A percentile compares a stretch with the other conserved stretches of the same genome.
These are phyloP conservation scores for Chloropsis cyanopogon DNA, from an alignment of 2,113 vertebrate species.

Conservation along the genomic window DNA sequence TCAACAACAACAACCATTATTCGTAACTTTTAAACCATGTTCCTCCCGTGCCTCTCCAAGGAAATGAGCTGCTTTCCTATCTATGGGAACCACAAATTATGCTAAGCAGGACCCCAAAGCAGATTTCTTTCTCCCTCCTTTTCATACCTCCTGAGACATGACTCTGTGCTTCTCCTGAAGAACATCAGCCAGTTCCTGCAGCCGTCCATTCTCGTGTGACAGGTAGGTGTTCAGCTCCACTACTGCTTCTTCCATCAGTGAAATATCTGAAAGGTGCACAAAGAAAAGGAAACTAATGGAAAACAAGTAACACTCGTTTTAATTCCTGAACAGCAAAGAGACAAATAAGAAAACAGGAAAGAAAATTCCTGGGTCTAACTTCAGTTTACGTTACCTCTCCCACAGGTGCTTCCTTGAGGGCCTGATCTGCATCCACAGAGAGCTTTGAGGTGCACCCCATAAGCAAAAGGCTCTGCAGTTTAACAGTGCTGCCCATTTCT, in stretches of 20 bases:
- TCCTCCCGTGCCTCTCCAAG: neutral
- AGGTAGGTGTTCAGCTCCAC: conserved; percentile 84
- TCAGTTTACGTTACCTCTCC: neutral
- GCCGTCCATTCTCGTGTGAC: conserved; percentile 81
- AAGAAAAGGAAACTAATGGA: neutral
- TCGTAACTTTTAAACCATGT: neutral
- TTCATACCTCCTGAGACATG: conserved; percentile 90
- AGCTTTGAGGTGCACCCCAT: neutral
- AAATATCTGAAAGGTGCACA: conserved; percentile 67
- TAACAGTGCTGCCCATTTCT: neutral
- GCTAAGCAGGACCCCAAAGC: neutral
- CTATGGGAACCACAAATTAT: neutral
- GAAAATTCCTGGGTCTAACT: neutral
- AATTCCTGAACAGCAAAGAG: neutral
- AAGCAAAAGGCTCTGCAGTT: neutral
- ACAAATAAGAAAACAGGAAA: neutral
- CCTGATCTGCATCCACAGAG: neutral
- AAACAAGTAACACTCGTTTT: rapidly evolving
- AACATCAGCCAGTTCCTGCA: conserved; percentile 86
- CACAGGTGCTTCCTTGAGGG: neutral
- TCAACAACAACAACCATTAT: neutral
- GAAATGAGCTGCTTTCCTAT: neutral
- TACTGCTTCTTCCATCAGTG: conserved; percentile 79
- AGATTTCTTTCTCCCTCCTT: neutral
- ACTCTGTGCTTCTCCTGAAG: conserved; percentile 89